phyloP scores from a whole-genome alignment of 2,888 invertebrate genomes.

The Protodeltote pygarga region DNA sequence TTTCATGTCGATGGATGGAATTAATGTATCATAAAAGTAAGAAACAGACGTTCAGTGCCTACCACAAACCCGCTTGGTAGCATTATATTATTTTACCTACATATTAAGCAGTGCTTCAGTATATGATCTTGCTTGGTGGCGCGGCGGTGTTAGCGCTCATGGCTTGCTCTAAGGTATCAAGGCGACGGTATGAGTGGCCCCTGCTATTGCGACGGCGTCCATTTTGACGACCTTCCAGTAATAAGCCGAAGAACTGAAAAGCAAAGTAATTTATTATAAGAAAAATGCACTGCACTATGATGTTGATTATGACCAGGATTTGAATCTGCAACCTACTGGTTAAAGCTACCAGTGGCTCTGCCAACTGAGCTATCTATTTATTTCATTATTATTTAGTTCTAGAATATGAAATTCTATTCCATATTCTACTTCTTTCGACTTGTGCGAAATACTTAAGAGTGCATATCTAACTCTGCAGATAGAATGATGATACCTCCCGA shows the following conservation, averaged over 20 bases:
- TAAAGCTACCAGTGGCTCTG: too few species aligned
- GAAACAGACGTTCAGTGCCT: slow-evolving; percentile 6
- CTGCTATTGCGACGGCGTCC: slow-evolving; percentile 77
- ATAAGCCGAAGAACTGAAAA: slow-evolving; percentile 75
- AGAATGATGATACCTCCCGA: too few species aligned
- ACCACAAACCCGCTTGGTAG: slow-evolving; percentile 18
- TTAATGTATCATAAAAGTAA: too few species aligned
- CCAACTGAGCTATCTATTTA: too few species aligned
- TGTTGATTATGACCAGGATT: too few species aligned
- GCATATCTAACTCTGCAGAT: too few species aligned
- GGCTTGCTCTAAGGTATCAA: slow-evolving; percentile 81
- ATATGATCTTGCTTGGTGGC: slow-evolving; percentile 82
- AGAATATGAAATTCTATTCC: too few species aligned
- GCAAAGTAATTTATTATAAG: neutral
- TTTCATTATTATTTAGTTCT: too few species aligned
- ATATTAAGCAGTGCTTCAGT: slow-evolving; percentile 51
- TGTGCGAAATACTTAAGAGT: too few species aligned
- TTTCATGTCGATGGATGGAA: too few species aligned
- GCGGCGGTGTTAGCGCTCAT: slow-evolving; percentile 74
- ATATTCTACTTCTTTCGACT: too few species aligned
- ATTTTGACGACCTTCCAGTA: slow-evolving; percentile 76
- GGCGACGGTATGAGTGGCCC: slow-evolving; percentile 78
- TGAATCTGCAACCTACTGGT: too few species aligned
- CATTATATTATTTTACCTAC: slow-evolving; percentile 10
- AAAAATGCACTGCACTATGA: neutral